Evolutionary conservation across 2,113 vertebrate species (phyloP).

Genomic region (Petaurus breviceps): DNA sequence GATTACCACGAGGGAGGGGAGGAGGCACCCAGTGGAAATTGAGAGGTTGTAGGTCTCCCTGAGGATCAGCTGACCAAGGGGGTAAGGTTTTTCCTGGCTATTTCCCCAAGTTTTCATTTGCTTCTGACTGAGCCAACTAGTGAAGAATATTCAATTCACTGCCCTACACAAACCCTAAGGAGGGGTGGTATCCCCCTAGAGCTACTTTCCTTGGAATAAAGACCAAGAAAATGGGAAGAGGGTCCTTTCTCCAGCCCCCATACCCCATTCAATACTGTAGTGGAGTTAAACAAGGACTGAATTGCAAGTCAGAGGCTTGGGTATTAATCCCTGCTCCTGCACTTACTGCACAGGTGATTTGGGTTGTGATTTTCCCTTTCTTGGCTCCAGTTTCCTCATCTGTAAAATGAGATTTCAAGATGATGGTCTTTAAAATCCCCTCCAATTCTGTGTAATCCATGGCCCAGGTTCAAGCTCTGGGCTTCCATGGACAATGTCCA

Average conservation of each 20-base stretch:
- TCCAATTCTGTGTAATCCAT: neutral
- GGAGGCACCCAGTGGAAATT: neutral
- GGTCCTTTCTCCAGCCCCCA: neutral
- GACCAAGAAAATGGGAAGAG: neutral
- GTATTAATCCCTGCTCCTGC: neutral
- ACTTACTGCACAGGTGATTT: neutral
- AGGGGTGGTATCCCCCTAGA: neutral
- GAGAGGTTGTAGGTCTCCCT: neutral
- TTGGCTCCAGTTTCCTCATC: neutral
- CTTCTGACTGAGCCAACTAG: neutral
- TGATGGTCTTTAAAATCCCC: neutral
- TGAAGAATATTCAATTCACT: neutral
- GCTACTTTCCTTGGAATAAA: neutral
- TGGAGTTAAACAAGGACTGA: neutral
- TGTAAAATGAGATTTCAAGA: neutral
- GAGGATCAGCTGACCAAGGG: neutral
- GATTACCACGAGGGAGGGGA: neutral
- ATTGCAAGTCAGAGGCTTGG: neutral
- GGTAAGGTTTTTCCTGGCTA: neutral
- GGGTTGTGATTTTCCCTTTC: neutral
- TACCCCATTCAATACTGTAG: neutral
- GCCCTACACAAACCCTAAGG: neutral
- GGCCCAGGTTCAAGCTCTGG: neutral
- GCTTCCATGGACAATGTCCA: neutral
- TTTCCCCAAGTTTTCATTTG: neutral